Evolutionary conservation across 2,797 vertebrate species (phyloP).

Genomic region (Hoplostethus atlanticus): DNA sequence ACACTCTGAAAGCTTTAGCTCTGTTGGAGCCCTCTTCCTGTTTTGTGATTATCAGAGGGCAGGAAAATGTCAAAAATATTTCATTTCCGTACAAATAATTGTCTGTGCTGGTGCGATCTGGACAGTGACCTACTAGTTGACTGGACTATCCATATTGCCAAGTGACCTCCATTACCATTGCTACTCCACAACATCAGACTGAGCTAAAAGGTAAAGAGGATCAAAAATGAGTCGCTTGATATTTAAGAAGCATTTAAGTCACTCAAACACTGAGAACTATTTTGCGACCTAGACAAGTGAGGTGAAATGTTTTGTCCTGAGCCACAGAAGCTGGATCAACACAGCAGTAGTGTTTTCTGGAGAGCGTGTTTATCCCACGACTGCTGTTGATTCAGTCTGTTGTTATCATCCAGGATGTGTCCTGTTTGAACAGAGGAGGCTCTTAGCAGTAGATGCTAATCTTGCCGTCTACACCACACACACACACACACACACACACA

Average conservation of each 20-base stretch:
- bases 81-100: too few relatives aligned
- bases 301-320: background rate
- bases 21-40: too few relatives aligned
- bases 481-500: constrained; percentile 10
- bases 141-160: background rate
- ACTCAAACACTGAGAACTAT: too few relatives aligned
- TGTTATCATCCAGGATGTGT: constrained; percentile 65
- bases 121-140: too few relatives aligned
- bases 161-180: background rate
- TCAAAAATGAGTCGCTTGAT: background rate
- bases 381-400: constrained; percentile 40
- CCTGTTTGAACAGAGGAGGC: constrained; percentile 64
- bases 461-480: constrained; percentile 42
- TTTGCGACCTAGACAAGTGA: too few relatives aligned
- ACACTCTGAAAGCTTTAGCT: too few relatives aligned
- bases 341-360: constrained; percentile 22
- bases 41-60: too few relatives aligned
- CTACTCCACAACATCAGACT: background rate
- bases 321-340: background rate
- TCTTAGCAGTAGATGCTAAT: constrained; percentile 25
- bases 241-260: too few relatives aligned
- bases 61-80: too few relatives aligned
- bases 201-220: constrained; percentile 2
- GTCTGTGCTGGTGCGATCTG: too few relatives aligned
- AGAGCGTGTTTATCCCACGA: constrained; percentile 32